phyloP scores from a whole-genome alignment of 2,888 invertebrate species.

The Cyclophora punctaria region DNA sequence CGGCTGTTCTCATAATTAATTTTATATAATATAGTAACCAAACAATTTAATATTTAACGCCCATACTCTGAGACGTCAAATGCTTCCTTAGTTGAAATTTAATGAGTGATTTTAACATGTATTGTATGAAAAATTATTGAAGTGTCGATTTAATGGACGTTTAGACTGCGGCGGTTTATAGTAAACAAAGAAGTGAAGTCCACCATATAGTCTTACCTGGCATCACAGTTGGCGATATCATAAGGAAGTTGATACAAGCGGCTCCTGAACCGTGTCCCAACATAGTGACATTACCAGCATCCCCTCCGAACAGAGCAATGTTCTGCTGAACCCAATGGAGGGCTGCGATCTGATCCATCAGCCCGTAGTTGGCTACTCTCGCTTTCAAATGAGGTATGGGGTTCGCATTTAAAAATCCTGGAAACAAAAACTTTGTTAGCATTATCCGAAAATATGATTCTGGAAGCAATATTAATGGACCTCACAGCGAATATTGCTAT shows the following conservation, averaged over 20 bases:
- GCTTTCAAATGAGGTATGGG: conserved; percentile 89
- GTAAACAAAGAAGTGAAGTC: not conserved
- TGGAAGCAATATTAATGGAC: no score
- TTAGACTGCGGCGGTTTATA: not conserved
- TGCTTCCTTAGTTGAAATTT: no score
- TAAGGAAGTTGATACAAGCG: conserved; percentile 96
- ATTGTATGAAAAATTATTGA: no score
- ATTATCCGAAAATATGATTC: no score
- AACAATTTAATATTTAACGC: no score
- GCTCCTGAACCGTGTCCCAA: conserved; percentile 98
- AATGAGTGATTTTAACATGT: no score
- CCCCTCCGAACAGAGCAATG: conserved; percentile 95
- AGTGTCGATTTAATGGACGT: not conserved
- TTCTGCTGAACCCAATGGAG: conserved; percentile 98
- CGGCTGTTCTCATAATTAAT: no score
- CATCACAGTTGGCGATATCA: conserved; percentile 95
- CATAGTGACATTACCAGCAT: conserved; percentile 94
- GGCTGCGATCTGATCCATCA: conserved; percentile 98
- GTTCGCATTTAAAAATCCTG: conserved; percentile 93
- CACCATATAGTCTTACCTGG: conserved; percentile 57
- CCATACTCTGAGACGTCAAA: no score
- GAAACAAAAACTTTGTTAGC: not conserved
- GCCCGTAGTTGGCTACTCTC: conserved; percentile 94
- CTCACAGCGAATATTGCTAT: no score
- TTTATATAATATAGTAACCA: no score